Evolutionary conservation across 2,888 invertebrate species (phyloP), one percentile per base, ranked within the genome.

Genomic region (Keiferia lycopersicella): DNA sequence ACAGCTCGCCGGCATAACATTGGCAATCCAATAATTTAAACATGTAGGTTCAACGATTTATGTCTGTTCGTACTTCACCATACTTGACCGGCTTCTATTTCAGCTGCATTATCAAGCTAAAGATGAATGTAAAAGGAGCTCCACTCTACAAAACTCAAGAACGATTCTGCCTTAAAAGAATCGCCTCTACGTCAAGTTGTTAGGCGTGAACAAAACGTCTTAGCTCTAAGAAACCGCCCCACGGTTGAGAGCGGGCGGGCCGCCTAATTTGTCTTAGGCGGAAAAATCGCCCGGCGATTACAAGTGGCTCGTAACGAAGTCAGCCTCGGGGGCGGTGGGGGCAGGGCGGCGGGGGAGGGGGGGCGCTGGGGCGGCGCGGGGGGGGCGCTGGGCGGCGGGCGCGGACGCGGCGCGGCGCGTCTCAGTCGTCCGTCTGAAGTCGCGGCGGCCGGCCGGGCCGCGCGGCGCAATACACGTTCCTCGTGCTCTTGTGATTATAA

Each of bases 251-350:
- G 77, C 75, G 74, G 81, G 81, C 78, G 84, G 85, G 80, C 88
- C 86, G 88, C 90, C 89, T 91, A 91, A 91, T 91, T 91, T 88
- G 87, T 91, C 91, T 91, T 88, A 90, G 91, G 89, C 90, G 90
- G 90, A 91, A 91, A 91, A 91, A 91, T 90, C 88, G 88, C 86
- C 83, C 82, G 86, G 87, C 87, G 87, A 90, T 91, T 89, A 91
- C 91, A 91, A 91, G 91, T 91, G 90, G 89, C 88, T 89, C 89
- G 88, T 91, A 91, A 91, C 91, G 91, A 91, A 91, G 90, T 89
- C 89, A 88, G 84, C 75, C 76, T 75, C 73, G 74, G 77, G 77
- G 77, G 72, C 77, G 82, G 65, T 68, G 68, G 73, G 67, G 66
- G 69, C 67, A 64, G 72, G 69, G 71, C 68, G 68, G 72, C 68